Conservation (phyloP, 2,797 vertebrate species). For the Micrastur ruficollis region DNA sequence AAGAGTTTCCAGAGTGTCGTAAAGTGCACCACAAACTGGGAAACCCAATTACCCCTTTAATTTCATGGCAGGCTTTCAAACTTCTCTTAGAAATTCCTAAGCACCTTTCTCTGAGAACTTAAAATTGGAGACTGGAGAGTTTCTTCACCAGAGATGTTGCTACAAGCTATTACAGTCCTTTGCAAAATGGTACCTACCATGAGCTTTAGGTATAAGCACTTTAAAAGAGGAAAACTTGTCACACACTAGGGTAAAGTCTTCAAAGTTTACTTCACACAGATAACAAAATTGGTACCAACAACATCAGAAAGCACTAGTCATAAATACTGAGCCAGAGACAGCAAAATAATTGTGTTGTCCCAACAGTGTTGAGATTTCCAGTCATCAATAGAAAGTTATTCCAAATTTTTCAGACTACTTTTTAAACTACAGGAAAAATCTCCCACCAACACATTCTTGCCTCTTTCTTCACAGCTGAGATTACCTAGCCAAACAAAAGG, state of each 20-base stretch:
- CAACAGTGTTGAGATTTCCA: neutral
- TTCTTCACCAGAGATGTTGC: neutral
- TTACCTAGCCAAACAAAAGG: neutral
- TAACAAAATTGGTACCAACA: neutral
- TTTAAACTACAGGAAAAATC: neutral
- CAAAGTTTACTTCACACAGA: neutral
- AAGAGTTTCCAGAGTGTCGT: neutral
- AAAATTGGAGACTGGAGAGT: neutral
- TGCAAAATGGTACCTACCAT: neutral
- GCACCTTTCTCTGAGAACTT: neutral
- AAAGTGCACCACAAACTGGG: neutral
- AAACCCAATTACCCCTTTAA: neutral
- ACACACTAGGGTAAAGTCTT: neutral
- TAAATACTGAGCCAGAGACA: neutral
- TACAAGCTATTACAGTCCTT: neutral
- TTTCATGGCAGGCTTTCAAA: constrained; percentile 2
- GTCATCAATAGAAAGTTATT: neutral
- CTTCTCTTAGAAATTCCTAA: neutral
- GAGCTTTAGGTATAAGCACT: neutral
- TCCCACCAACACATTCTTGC: neutral
- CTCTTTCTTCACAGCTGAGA: neutral
- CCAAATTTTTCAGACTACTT: neutral
- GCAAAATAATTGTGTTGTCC: neutral
- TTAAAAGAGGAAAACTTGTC: neutral
- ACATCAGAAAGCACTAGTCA: neutral